Conservation (phyloP, 2,888 invertebrate species). For the Cheilosia vernalis region DNA sequence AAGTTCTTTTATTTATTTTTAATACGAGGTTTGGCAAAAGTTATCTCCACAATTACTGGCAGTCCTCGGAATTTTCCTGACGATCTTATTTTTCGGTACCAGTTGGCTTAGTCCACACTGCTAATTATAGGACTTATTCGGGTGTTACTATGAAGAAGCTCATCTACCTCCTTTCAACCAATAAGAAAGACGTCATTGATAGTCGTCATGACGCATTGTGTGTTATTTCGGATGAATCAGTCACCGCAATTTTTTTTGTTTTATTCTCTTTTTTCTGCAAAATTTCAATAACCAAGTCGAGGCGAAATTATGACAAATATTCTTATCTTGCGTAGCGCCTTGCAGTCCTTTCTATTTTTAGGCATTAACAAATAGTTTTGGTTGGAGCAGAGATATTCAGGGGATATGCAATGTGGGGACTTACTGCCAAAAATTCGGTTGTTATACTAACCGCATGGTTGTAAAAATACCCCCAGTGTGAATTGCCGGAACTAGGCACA, state of each 20-base stretch:
- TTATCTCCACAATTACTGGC: too few relatives aligned
- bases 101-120: too few relatives aligned
- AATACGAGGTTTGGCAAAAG: too few relatives aligned
- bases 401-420: neutral
- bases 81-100: too few relatives aligned
- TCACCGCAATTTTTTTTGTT: neutral
- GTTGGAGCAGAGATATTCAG: neutral
- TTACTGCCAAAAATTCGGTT: neutral
- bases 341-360: conserved; percentile 20
- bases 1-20: too few relatives aligned
- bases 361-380: neutral
- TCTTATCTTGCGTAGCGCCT: neutral
- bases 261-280: too few relatives aligned
- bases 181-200: neutral
- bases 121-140: too few relatives aligned
- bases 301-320: neutral
- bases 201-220: conserved; percentile 1
- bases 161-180: neutral
- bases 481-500: too few relatives aligned
- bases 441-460: too few relatives aligned
- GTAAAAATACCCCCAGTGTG: too few relatives aligned
- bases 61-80: too few relatives aligned
- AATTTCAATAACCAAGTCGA: neutral
- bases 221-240: conserved; percentile 6
- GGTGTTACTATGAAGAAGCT: neutral